These are phyloP conservation scores for Theretra japonica DNA, from an alignment of 2,888 invertebrate genomes.

Conservation along the genomic window DNA sequence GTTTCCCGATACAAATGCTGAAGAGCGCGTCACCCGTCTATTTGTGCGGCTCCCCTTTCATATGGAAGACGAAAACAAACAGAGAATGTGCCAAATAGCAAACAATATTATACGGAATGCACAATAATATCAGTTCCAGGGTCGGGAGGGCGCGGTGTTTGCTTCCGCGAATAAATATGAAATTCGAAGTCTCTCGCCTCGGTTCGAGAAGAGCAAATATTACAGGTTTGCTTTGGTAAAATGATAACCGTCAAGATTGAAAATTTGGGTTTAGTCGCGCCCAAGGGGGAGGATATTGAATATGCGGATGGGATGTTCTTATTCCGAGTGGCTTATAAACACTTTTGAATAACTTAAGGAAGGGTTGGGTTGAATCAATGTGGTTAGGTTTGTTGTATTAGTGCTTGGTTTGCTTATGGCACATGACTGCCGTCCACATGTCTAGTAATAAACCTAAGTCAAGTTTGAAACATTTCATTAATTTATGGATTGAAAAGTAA, in stretches of 20 bases:
- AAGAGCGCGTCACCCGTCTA: slow-evolving; percentile 76
- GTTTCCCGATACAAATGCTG: slow-evolving; percentile 72
- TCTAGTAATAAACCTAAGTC: no score
- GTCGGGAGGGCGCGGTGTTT: slow-evolving; percentile 69
- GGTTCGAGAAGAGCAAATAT: slow-evolving; percentile 79
- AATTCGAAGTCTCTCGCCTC: slow-evolving; percentile 80
- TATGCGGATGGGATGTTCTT: slow-evolving; percentile 49
- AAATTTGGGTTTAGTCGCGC: slow-evolving; percentile 78
- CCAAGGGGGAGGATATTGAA: slow-evolving; percentile 63
- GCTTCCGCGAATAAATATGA: slow-evolving; percentile 84
- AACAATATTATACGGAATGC: slow-evolving; percentile 86
- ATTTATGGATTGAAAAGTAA: no score
- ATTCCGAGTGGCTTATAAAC: slow-evolving; percentile 28
- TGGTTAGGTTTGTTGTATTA: neutral
- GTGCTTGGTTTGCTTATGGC: no score
- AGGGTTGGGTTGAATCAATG: neutral
- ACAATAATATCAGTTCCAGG: slow-evolving; percentile 85
- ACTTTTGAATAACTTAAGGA: slow-evolving; percentile 7
- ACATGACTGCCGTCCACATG: no score
- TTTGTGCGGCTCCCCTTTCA: slow-evolving; percentile 84
- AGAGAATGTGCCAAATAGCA: slow-evolving; percentile 85
- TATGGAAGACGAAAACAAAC: slow-evolving; percentile 84
- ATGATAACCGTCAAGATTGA: slow-evolving; percentile 83
- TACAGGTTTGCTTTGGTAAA: slow-evolving; percentile 84
- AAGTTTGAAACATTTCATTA: no score